These are phyloP conservation scores for Sterrhoptilus dennistouni DNA, from an alignment of 2,113 vertebrate genomes.

Conservation along the genomic window DNA sequence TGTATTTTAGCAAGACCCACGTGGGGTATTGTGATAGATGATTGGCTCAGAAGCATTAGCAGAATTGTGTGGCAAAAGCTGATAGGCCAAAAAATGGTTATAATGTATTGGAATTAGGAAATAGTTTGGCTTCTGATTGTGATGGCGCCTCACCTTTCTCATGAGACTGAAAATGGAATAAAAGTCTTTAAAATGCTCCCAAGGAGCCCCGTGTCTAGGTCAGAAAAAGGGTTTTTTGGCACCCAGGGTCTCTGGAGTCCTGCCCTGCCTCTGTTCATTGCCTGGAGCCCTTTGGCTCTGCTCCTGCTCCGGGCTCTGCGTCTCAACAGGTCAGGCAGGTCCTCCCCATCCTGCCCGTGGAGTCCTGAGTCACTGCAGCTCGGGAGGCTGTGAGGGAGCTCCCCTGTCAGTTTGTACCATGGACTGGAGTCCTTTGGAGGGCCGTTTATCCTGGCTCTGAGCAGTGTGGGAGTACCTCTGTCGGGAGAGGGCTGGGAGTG, in stretches of 20 bases:
- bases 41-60: not conserved
- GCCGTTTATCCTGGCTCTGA: not conserved
- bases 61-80: not conserved
- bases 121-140: not conserved
- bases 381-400: not conserved
- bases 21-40: not conserved
- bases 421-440: not conserved
- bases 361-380: not conserved
- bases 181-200: not conserved
- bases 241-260: not conserved
- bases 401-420: accelerated
- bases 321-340: not conserved
- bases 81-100: not conserved
- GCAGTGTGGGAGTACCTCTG: accelerated
- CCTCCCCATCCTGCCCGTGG: not conserved
- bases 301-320: not conserved
- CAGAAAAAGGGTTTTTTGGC: not conserved
- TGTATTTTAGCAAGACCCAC: not conserved
- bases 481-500: not conserved
- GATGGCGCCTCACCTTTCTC: not conserved
- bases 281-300: not conserved
- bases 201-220: not conserved
- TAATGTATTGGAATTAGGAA: not conserved
- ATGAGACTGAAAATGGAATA: not conserved
- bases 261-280: accelerated